phyloP scores from a whole-genome alignment of 2,888 invertebrate species.

The Sabatieria punctata region DNA sequence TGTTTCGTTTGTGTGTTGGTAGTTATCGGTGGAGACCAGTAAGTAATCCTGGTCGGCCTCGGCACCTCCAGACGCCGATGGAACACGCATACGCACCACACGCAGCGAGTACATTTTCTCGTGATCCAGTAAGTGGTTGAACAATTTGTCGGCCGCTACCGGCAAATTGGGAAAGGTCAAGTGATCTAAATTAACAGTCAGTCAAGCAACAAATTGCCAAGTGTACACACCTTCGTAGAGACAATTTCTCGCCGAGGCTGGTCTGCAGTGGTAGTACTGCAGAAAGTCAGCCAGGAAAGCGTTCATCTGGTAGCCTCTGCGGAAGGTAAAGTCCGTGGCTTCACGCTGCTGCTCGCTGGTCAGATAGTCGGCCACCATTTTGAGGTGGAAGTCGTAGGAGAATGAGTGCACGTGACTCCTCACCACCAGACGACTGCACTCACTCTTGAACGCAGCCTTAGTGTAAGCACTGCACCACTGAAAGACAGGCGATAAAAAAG shows the following conservation, averaged over 20 bases:
- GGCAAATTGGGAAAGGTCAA: conserved; percentile 44
- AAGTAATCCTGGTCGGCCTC: conserved; percentile 13
- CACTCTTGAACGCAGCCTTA: conserved; percentile 3
- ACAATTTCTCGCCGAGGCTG: conserved; percentile 55
- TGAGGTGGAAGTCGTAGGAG: conserved; percentile 27
- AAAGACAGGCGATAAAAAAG: conserved; percentile 11
- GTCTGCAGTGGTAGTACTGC: conserved; percentile 56
- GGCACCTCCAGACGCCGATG: not conserved
- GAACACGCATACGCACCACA: conserved; percentile 43
- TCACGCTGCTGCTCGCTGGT: conserved; percentile 12
- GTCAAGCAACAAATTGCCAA: conserved; percentile 7
- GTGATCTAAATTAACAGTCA: conserved; percentile 41
- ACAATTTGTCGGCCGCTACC: conserved; percentile 48
- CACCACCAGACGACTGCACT: not conserved
- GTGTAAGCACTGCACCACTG: not conserved
- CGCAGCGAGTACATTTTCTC: conserved; percentile 50
- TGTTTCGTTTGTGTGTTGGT: not conserved
- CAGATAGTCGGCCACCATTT: conserved; percentile 16
- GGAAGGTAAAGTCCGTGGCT: conserved; percentile 15
- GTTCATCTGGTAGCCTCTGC: conserved; percentile 48
- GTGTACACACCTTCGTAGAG: conserved; percentile 46
- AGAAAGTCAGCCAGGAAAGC: conserved; percentile 57
- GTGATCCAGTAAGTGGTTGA: conserved; percentile 50
- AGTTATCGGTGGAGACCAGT: conserved; percentile 13
- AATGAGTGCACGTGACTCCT: conserved; percentile 26